Evolutionary conservation across 2,113 vertebrate genomes (phyloP), one percentile per base, ranked within the genome.

Genomic region (Ictalurus punctatus): DNA sequence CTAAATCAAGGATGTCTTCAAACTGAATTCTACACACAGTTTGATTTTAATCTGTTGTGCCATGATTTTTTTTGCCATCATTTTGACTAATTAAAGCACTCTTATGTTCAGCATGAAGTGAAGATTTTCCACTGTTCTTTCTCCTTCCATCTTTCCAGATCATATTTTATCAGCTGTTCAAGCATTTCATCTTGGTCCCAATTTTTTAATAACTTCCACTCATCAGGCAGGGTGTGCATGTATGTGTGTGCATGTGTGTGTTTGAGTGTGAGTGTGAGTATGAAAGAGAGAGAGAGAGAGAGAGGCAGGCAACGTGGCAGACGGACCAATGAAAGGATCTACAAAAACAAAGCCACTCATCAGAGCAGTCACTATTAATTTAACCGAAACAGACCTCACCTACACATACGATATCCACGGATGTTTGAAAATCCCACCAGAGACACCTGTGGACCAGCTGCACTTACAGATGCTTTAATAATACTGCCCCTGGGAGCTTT

Each of bases 151-250:
- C 25, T 65, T 78, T 59, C 25, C 30, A 61, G 17, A 67, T 56
- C n/a, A n/a, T 69, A 8, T 56, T 87, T 54, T 69, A 30, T 40
- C 78, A 67, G 56, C 44, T 81, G 61, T 27, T 54, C 63, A 65
- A 82, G 78, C 21, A 82, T 56, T 81, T 82, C 54, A 14, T 78
- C 21, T 44, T 63, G 44, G 30, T 69, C 48, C 44, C 78, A 87
- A 37, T 82, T 30, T 82, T 87, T 87, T 65, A 87, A 87, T 80
- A 65, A 63, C 34, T 79, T 87, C 86, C 74, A 87, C 40, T 87
- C 74, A 80, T 81, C 74, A 48, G 30, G n/a, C 44, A 37, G 63
- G 6, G 23, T 85, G 84, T 23, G 67, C 25, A n/a, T 73, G n/a
- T 54, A 25, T 80, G 71, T 34, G 69, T 34, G n/a, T 84, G 63